A percentile compares a stretch with the other conserved stretches of the same genome.
These are phyloP conservation scores for Hippasteria phrygiana DNA, from an alignment of 53 echinoderm and acorn worm genomes.

Conservation along the genomic window DNA sequence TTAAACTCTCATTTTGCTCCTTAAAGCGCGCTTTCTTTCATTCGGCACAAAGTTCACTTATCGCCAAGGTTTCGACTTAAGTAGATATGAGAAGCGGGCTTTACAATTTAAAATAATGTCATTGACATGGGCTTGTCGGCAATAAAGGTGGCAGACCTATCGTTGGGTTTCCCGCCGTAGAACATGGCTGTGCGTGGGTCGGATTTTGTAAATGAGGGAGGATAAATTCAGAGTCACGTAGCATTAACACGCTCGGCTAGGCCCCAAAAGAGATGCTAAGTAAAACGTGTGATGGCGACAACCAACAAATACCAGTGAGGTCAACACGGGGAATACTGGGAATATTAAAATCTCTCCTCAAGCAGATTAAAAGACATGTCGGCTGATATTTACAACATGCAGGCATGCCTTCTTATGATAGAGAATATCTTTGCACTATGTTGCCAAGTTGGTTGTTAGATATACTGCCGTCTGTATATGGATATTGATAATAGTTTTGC, in stretches of 20 bases:
- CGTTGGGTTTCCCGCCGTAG: not conserved
- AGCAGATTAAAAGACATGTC: slow-evolving; percentile 14
- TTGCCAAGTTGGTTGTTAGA: too few relatives aligned
- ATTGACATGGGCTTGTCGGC: too few relatives aligned
- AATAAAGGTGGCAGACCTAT: too few relatives aligned
- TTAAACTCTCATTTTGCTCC: too few relatives aligned
- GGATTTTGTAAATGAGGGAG: slow-evolving; percentile 9
- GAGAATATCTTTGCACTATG: too few relatives aligned
- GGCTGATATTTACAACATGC: not conserved
- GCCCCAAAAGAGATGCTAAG: slow-evolving; percentile 39
- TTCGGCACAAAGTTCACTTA: too few relatives aligned
- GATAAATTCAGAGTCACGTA: slow-evolving; percentile 61
- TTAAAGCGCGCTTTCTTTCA: too few relatives aligned
- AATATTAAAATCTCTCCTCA: not conserved
- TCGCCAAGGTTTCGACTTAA: too few relatives aligned
- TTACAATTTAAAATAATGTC: too few relatives aligned
- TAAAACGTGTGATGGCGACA: slow-evolving; percentile 50
- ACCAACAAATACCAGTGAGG: slow-evolving; percentile 33
- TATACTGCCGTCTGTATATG: not conserved
- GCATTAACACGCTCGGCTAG: slow-evolving; percentile 44
- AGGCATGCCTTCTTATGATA: too few relatives aligned
- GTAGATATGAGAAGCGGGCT: too few relatives aligned
- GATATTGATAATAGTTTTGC: too few relatives aligned
- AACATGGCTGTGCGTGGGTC: not conserved
- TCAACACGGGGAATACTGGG: not conserved